phyloP scores from a whole-genome alignment of 2,888 invertebrate species.

The Leptinotarsa haldemani region DNA sequence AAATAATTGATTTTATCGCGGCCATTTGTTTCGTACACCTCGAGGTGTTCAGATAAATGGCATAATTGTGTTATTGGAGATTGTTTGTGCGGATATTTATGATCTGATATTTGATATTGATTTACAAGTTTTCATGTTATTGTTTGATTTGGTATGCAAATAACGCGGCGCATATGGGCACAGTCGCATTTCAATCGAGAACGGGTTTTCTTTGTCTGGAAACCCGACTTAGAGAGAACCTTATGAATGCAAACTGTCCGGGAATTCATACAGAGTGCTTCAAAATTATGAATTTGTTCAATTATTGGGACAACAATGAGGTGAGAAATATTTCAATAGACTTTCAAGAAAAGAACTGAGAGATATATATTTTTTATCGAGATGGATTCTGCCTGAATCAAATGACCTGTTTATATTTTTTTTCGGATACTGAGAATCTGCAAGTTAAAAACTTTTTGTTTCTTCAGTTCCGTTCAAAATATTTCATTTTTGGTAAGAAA shows the following conservation, averaged over 20 bases:
- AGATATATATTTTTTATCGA: no score
- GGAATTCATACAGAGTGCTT: not conserved
- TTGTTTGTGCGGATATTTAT: slow-evolving; percentile 35
- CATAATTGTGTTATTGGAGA: slow-evolving; percentile 46
- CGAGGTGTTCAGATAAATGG: slow-evolving; percentile 46
- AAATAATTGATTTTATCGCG: slow-evolving; percentile 50
- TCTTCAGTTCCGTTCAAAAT: no score
- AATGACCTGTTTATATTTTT: no score
- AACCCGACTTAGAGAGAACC: not conserved
- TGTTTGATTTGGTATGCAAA: slow-evolving; percentile 29
- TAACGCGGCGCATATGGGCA: slow-evolving; percentile 24
- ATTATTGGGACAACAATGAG: no score
- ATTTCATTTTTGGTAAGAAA: no score
- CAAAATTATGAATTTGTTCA: no score
- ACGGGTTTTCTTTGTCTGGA: slow-evolving; percentile 11
- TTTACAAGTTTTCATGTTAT: slow-evolving; percentile 34
- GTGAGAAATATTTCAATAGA: no score
- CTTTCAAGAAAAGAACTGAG: no score
- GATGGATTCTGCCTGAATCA: no score
- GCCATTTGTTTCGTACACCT: slow-evolving; percentile 45
- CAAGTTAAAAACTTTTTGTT: no score
- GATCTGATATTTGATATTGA: slow-evolving; percentile 37
- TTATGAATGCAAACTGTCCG: not conserved
- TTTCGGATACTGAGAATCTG: no score
- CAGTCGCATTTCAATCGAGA: slow-evolving; percentile 13